phyloP scores from a whole-genome alignment of 2,113 vertebrate genomes.

The Coregonus clupeaformis region DNA sequence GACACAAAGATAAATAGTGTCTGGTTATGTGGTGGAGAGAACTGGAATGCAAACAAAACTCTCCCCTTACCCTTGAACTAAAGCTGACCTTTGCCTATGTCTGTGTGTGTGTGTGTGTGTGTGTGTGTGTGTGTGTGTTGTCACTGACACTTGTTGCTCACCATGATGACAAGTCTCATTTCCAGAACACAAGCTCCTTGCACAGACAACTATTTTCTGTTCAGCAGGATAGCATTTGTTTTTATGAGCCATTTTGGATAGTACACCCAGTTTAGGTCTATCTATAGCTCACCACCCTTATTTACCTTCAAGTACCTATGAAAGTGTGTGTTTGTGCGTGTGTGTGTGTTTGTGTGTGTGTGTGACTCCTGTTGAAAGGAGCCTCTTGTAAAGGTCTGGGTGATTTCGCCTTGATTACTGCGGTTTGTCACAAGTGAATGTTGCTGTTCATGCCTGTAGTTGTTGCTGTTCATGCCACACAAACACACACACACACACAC shows the following conservation, averaged over 20 bases:
- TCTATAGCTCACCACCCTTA: not conserved
- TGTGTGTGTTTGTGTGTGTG: too few relatives aligned
- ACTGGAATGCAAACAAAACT: slow-evolving; percentile 59
- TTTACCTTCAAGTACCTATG: not conserved
- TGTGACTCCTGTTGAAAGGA: slow-evolving; percentile 4
- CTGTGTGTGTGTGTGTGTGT: not conserved
- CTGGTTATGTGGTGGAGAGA: slow-evolving; percentile 33
- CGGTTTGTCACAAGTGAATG: not conserved
- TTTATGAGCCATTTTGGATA: not conserved
- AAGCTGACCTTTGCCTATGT: slow-evolving; percentile 30
- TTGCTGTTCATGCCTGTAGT: not conserved
- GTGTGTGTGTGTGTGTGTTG: not conserved
- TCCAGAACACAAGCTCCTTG: not conserved
- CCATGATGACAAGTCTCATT: not conserved
- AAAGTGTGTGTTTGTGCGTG: not conserved
- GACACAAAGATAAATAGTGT: not conserved
- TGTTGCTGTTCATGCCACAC: not conserved
- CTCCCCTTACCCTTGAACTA: slow-evolving; percentile 56
- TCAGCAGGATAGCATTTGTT: not conserved
- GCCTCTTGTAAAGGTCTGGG: not conserved
- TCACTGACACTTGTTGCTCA: not conserved
- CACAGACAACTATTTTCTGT: not conserved
- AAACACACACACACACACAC: not conserved
- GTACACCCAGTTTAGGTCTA: not conserved
- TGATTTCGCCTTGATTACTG: not conserved